phyloP scores from a whole-genome alignment of 1,140 invertebrate species.

The Cherax destructor region DNA sequence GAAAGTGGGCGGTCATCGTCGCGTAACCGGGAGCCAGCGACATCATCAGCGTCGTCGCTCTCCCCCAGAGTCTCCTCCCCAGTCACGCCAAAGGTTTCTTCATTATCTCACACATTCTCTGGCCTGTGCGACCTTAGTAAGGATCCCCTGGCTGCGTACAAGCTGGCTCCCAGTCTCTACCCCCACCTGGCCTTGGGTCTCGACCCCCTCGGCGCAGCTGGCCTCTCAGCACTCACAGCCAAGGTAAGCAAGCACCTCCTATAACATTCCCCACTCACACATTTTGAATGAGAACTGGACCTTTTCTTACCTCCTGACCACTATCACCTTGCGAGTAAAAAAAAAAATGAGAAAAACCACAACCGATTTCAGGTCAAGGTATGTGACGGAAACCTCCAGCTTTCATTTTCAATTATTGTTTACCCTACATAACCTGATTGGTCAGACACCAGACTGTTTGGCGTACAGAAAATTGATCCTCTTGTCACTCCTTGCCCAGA shows the following conservation, averaged over 20 bases:
- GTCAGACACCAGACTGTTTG: no score
- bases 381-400: no score
- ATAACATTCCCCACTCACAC: no score
- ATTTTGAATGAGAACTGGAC: no score
- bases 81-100: slow-evolving; percentile 70
- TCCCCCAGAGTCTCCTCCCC: slow-evolving; percentile 55
- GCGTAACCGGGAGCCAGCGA: slow-evolving; percentile 38
- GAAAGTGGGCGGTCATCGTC: slow-evolving; percentile 72
- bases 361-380: no score
- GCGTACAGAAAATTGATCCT: no score
- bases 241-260: slow-evolving; percentile 47
- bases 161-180: slow-evolving; percentile 70
- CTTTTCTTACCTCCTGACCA: no score
- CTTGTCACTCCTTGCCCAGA: no score
- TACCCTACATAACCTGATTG: no score
- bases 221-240: slow-evolving; percentile 69
- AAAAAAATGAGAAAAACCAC: no score
- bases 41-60: slow-evolving; percentile 54
- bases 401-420: no score
- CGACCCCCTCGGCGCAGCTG: slow-evolving; percentile 70
- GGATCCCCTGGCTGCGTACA: slow-evolving; percentile 70
- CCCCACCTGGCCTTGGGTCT: slow-evolving; percentile 66
- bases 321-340: no score
- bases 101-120: slow-evolving; percentile 47
- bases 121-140: slow-evolving; percentile 67